These are phyloP conservation scores for Crematogaster levior DNA, from an alignment of 2,888 invertebrate genomes.

Conservation along the genomic window DNA sequence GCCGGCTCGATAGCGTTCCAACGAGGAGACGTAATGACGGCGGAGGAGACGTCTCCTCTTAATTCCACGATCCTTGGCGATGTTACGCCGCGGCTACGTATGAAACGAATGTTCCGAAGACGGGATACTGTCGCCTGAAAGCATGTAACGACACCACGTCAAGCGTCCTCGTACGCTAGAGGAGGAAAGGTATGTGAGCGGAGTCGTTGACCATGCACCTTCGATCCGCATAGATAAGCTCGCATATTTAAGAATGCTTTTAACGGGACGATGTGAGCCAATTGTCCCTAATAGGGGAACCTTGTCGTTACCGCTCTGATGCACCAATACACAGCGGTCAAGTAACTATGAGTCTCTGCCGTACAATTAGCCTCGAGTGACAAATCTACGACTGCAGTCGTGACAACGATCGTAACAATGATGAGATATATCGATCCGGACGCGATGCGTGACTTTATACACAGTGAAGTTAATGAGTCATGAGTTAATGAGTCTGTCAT, in stretches of 20 bases:
- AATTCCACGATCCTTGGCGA: slow-evolving; percentile 64
- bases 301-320: slow-evolving; percentile 64
- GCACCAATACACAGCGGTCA: slow-evolving; percentile 12
- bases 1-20: slow-evolving; percentile 62
- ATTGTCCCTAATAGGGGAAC: slow-evolving; percentile 78
- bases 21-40: slow-evolving; percentile 65
- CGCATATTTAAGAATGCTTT: slow-evolving; percentile 83
- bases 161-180: slow-evolving; percentile 16
- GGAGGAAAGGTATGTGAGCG: slow-evolving; percentile 22
- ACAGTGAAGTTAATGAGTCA: background rate
- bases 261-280: slow-evolving; percentile 71
- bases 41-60: slow-evolving; percentile 59
- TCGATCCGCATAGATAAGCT: slow-evolving; percentile 82
- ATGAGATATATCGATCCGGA: background rate
- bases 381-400: slow-evolving; percentile 56
- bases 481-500: background rate
- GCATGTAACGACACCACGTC: slow-evolving; percentile 48
- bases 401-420: slow-evolving; percentile 49
- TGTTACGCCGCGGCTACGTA: slow-evolving; percentile 45
- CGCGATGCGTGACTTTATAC: background rate
- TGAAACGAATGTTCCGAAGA: slow-evolving; percentile 32
- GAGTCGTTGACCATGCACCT: slow-evolving; percentile 62
- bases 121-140: background rate
- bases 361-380: slow-evolving; percentile 63
- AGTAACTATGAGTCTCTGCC: slow-evolving; percentile 50